Conservation (phyloP, 35 echinoderm and acorn worm genomes). For the Ophiothrix spiculata region DNA sequence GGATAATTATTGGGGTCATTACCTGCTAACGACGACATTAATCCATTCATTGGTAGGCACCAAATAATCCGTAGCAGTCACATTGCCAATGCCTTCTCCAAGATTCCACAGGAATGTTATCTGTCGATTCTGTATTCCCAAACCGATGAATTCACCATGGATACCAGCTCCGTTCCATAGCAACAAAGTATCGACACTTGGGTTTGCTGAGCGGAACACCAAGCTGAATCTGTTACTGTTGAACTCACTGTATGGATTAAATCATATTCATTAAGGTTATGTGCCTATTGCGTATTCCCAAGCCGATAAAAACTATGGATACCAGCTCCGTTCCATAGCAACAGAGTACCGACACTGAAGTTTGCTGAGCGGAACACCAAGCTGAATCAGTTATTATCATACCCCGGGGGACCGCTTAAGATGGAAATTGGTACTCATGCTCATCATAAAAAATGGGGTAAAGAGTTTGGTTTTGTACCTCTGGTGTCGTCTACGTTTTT, state of each 20-base stretch:
- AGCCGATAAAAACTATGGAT: constrained; percentile 51
- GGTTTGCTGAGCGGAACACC: constrained; percentile 51
- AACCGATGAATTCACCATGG: constrained; percentile 59
- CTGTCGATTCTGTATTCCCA: constrained; percentile 54
- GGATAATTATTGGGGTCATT: too few relatives aligned
- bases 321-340: constrained; percentile 72
- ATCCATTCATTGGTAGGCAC: constrained; percentile 49
- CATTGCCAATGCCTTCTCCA: constrained; percentile 45
- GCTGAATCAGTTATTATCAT: constrained; percentile 8
- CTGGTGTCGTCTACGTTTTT: too few relatives aligned
- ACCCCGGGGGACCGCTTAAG: too few relatives aligned
- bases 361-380: too few relatives aligned
- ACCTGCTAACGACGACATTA: constrained; percentile 71
- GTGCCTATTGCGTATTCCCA: constrained; percentile 49
- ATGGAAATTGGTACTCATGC: too few relatives aligned
- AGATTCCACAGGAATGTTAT: constrained; percentile 66
- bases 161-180: constrained; percentile 75
- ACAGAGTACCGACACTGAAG: constrained; percentile 34
- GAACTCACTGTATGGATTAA: constrained; percentile 75
- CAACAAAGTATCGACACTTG: constrained; percentile 40
- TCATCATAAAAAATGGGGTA: too few relatives aligned
- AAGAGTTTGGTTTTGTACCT: too few relatives aligned
- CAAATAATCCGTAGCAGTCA: constrained; percentile 16
- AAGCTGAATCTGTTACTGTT: constrained; percentile 63
- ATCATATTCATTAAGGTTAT: constrained; percentile 32